Evolutionary conservation across 2,888 invertebrate genomes (phyloP).

Genomic region (Nasonia oneida): DNA sequence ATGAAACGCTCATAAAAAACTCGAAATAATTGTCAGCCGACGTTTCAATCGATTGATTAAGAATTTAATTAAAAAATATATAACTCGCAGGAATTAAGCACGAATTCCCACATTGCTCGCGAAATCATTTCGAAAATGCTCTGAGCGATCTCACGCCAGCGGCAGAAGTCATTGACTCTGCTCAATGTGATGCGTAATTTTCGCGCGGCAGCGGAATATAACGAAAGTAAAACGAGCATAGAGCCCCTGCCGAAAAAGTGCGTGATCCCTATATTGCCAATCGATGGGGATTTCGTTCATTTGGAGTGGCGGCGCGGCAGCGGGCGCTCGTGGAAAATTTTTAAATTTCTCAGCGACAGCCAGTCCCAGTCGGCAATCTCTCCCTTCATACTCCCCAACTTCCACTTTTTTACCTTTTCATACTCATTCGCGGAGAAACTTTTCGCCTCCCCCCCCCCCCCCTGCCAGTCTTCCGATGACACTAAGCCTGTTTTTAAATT

Average conservation of each 20-base stretch:
- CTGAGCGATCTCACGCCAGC: background rate
- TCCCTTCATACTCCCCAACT: slow-evolving; percentile 36
- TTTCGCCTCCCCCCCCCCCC: slow-evolving; percentile 13
- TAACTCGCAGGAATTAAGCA: slow-evolving; percentile 5
- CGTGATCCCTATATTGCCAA: slow-evolving; percentile 44
- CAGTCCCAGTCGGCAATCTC: background rate
- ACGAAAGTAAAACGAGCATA: slow-evolving; percentile 34
- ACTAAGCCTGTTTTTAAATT: slow-evolving; percentile 71
- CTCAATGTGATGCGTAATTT: slow-evolving; percentile 49
- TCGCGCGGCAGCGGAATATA: slow-evolving; percentile 26
- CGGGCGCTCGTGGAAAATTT: slow-evolving; percentile 14
- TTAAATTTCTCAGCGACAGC: slow-evolving; percentile 54
- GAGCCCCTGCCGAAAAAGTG: background rate
- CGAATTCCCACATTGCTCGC: slow-evolving; percentile 33
- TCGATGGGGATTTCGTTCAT: slow-evolving; percentile 53
- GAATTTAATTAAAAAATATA: slow-evolving; percentile 53
- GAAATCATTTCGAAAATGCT: background rate
- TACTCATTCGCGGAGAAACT: slow-evolving; percentile 48
- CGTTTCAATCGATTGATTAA: slow-evolving; percentile 22
- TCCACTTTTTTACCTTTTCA: slow-evolving; percentile 48
- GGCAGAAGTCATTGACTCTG: background rate
- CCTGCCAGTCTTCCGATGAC: slow-evolving; percentile 55
- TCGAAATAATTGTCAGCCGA: too few species aligned
- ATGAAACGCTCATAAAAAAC: too few species aligned
- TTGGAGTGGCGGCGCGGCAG: slow-evolving; percentile 1